phyloP scores from a whole-genome alignment of 37 sponge, comb jelly and placozoan species.

The Oopsacas minuta region DNA sequence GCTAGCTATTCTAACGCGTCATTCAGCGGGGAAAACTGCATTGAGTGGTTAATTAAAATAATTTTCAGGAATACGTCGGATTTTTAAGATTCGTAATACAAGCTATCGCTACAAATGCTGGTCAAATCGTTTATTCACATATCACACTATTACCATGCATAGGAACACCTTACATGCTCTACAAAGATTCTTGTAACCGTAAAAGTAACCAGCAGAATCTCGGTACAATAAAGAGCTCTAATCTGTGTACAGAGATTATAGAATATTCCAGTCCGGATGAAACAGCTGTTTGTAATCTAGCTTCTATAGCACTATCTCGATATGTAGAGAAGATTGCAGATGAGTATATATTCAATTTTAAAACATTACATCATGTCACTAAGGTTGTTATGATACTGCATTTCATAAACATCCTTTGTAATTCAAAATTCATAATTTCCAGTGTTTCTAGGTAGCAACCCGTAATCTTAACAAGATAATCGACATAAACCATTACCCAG shows the following conservation, averaged over 20 bases:
- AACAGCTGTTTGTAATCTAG: slow-evolving; percentile 96
- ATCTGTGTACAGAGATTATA: slow-evolving; percentile 95
- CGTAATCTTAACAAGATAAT: slow-evolving; percentile 91
- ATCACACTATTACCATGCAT: too few species aligned
- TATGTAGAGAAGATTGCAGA: slow-evolving; percentile 50
- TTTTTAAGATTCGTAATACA: too few species aligned
- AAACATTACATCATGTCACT: slow-evolving; percentile 72
- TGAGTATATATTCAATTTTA: slow-evolving; percentile 55
- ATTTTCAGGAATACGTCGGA: too few species aligned
- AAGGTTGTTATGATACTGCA: slow-evolving; percentile 30
- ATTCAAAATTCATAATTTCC: background rate
- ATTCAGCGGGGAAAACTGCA: too few species aligned
- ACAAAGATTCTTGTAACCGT: slow-evolving; percentile 92
- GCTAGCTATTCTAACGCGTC: too few species aligned
- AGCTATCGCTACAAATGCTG: too few species aligned
- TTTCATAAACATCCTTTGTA: background rate
- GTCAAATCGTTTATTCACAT: too few species aligned
- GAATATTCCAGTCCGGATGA: slow-evolving; percentile 96
- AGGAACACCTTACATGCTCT: slow-evolving; percentile 94
- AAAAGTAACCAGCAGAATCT: slow-evolving; percentile 99
- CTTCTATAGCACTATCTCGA: slow-evolving; percentile 80
- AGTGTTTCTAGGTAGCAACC: slow-evolving; percentile 69
- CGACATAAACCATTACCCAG: slow-evolving; percentile 92
- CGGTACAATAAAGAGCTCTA: slow-evolving; percentile 95
- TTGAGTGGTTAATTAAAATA: too few species aligned